Percentiles rank a stretch among this genome's conserved stretches.
Conservation (phyloP, 1,140 invertebrate species). For the Lepidurus apus region DNA sequence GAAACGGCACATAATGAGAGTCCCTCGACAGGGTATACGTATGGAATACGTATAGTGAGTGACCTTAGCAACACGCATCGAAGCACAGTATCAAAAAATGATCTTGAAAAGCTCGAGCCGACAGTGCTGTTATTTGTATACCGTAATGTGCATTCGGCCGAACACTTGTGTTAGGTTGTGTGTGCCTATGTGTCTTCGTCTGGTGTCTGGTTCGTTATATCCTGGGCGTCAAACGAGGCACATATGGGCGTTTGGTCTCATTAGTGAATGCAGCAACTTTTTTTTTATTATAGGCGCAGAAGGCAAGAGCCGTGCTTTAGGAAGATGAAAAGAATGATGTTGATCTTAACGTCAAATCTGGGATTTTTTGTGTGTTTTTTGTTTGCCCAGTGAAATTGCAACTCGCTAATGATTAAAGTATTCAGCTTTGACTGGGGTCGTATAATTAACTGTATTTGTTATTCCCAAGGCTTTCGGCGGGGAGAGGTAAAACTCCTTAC, state of each 20-base stretch:
- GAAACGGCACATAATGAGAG: neutral
- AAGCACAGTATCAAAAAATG: neutral
- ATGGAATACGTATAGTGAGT: neutral
- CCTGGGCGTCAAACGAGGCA: neutral
- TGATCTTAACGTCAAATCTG: too few relatives aligned
- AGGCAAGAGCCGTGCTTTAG: neutral
- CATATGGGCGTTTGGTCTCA: neutral
- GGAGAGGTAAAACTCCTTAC: too few relatives aligned
- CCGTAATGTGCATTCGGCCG: neutral
- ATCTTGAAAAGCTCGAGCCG: conserved; percentile 2
- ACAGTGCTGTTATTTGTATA: neutral
- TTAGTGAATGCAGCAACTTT: neutral
- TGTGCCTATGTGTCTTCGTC: neutral
- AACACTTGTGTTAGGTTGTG: neutral
- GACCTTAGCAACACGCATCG: neutral
- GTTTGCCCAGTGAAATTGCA: neutral
- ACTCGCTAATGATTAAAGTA: neutral
- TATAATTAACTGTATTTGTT: too few relatives aligned
- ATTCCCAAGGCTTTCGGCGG: too few relatives aligned
- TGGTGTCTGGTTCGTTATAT: neutral
- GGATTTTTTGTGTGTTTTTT: too few relatives aligned
- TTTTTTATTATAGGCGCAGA: neutral
- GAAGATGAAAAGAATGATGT: neutral
- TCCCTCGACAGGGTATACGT: too few relatives aligned
- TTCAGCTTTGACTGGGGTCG: too few relatives aligned